These are phyloP conservation scores for Drosophila lacicola DNA, from an alignment of 2,888 invertebrate species.

Conservation along the genomic window DNA sequence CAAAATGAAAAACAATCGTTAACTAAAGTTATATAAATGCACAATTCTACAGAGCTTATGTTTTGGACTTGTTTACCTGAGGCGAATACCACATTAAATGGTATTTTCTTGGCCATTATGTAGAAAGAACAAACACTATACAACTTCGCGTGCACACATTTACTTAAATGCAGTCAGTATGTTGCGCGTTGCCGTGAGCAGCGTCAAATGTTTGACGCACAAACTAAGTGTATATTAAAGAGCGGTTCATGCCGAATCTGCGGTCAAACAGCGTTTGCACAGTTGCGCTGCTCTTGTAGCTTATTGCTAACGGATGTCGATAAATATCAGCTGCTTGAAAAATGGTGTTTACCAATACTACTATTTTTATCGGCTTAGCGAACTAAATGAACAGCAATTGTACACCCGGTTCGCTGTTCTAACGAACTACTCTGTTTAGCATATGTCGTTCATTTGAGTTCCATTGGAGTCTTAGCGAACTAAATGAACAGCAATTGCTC, in stretches of 20 bases:
- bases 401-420: constrained; percentile 2
- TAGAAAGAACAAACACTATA: constrained; percentile 20
- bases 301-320: constrained; percentile 13
- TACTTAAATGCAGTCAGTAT: constrained; percentile 3
- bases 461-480: neutral
- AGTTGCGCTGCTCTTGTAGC: constrained; percentile 31
- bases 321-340: constrained; percentile 18
- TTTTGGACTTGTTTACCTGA: constrained; percentile 88
- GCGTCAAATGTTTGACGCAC: constrained; percentile 21
- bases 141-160: constrained; percentile 36
- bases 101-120: constrained; percentile 92
- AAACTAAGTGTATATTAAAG: constrained; percentile 31
- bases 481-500: neutral
- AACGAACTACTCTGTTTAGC: neutral
- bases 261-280: constrained; percentile 27
- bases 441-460: neutral
- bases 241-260: constrained; percentile 26
- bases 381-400: neutral
- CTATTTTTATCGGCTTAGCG: neutral
- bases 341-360: neutral
- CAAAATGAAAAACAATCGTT: constrained; percentile 20
- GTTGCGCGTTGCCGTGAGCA: constrained; percentile 12
- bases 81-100: constrained; percentile 93
- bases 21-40: constrained; percentile 6
- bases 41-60: constrained; percentile 2